Evolutionary conservation across 1,140 invertebrate species (phyloP).

Genomic region (Tetraneura akinire): DNA sequence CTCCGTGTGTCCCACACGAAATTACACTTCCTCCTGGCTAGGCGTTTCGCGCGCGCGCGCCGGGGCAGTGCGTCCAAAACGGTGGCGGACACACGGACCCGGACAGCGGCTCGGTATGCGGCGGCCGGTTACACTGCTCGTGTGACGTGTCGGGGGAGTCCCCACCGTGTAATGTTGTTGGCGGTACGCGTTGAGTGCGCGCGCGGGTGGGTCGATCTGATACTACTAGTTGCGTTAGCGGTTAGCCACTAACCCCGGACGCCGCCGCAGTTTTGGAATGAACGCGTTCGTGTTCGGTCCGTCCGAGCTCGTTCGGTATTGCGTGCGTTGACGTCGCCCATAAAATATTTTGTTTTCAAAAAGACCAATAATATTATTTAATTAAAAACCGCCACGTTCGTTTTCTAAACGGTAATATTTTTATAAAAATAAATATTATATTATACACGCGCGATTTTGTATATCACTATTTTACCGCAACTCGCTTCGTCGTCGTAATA

Average conservation of each 20-base stretch:
- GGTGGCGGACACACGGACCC: background rate
- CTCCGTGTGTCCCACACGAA: too few species aligned
- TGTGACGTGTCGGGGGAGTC: slow-evolving; percentile 21
- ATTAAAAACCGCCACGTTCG: background rate
- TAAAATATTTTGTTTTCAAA: too few species aligned
- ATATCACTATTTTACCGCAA: too few species aligned
- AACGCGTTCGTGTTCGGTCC: slow-evolving; percentile 45
- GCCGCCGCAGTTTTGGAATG: slow-evolving; percentile 20
- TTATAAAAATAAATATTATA: background rate
- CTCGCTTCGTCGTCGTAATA: background rate
- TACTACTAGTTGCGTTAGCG: slow-evolving; percentile 17
- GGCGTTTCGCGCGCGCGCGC: background rate
- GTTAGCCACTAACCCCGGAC: background rate
- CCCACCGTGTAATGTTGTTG: background rate
- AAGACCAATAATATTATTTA: too few species aligned
- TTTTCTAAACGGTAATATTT: too few species aligned
- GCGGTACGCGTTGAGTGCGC: background rate
- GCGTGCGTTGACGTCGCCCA: slow-evolving; percentile 22
- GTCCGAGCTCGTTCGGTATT: slow-evolving; percentile 25
- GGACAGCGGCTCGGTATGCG: slow-evolving; percentile 29
- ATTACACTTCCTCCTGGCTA: too few species aligned
- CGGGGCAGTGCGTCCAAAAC: slow-evolving; percentile 36
- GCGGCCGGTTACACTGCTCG: slow-evolving; percentile 16
- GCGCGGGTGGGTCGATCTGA: background rate
- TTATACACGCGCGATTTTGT: background rate